These are phyloP conservation scores for Pycnomerus fuliginosus DNA, from an alignment of 2,888 invertebrate species.

Conservation along the genomic window DNA sequence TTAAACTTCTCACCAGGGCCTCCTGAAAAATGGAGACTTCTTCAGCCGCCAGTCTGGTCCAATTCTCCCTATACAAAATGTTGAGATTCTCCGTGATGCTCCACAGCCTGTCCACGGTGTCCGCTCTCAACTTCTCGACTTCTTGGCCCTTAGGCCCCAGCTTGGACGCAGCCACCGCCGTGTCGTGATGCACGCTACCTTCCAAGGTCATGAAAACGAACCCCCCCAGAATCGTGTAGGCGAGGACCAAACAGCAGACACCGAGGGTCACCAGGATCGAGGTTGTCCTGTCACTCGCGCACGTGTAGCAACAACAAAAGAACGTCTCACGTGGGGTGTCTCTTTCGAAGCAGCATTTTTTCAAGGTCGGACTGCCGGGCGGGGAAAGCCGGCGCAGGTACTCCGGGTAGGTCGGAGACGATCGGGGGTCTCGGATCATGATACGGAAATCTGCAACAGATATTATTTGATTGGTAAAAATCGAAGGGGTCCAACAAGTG, in stretches of 20 bases:
- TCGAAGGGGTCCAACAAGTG: too few species aligned
- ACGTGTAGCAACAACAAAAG: conserved; percentile 61
- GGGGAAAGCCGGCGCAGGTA: conserved; percentile 46
- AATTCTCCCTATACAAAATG: conserved; percentile 87
- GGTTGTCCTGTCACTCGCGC: conserved; percentile 54
- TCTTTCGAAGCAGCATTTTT: conserved; percentile 48
- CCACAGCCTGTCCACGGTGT: conserved; percentile 80
- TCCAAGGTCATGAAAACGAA: conserved; percentile 87
- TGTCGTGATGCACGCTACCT: conserved; percentile 59
- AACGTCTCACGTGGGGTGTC: conserved; percentile 35
- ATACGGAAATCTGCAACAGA: conserved; percentile 11
- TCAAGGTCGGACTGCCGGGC: conserved; percentile 48
- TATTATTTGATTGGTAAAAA: not conserved
- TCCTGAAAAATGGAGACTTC: conserved; percentile 85
- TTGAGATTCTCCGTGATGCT: conserved; percentile 85
- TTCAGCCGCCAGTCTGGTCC: conserved; percentile 85
- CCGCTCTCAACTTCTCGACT: conserved; percentile 61
- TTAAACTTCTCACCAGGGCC: conserved; percentile 55
- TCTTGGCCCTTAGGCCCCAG: conserved; percentile 56
- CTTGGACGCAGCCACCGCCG: conserved; percentile 66
- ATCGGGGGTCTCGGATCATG: conserved; percentile 39
- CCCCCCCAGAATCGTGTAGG: conserved; percentile 89
- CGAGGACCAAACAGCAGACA: conserved; percentile 78
- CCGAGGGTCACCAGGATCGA: conserved; percentile 80
- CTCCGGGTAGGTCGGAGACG: conserved; percentile 38